A percentile compares a stretch with the other conserved stretches of the same genome.
phyloP scores from a whole-genome alignment of 92 coral and sea anemone species.

The Bergia puertoricense region DNA sequence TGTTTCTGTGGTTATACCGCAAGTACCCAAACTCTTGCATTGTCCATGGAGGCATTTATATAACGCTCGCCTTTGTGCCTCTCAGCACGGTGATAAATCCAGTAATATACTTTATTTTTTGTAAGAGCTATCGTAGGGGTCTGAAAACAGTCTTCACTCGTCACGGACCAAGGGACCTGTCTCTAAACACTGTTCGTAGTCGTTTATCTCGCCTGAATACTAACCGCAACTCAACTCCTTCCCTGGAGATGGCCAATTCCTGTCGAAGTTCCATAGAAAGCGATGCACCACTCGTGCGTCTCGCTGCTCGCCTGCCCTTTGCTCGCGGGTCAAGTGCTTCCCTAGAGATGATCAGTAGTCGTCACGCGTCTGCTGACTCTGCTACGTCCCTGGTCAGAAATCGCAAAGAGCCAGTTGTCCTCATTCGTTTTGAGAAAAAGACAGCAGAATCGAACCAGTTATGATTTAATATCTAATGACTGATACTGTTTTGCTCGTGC shows the following conservation, averaged over 20 bases:
- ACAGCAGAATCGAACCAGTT: not conserved
- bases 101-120: conserved; percentile 23
- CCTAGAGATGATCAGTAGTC: not conserved
- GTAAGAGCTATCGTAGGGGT: conserved; percentile 39
- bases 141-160: conserved; percentile 34
- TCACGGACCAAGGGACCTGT: not conserved
- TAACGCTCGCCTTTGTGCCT: conserved; percentile 27
- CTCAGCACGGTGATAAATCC: conserved; percentile 33
- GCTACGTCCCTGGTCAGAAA: not conserved
- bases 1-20: not conserved
- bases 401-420: conserved; percentile 7
- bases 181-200: conserved; percentile 11
- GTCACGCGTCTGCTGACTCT: not conserved
- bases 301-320: not conserved
- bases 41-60: conserved; percentile 9
- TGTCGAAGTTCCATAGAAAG: conserved; percentile 18
- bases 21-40: conserved; percentile 2
- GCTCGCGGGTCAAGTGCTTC: conserved; percentile 20
- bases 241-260: not conserved
- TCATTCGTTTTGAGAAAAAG: conserved; percentile 13
- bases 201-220: conserved; percentile 5
- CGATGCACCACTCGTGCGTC: not conserved
- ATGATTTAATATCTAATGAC: not conserved
- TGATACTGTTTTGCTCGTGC: not conserved
- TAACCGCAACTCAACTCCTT: not conserved